Conservation (phyloP, 2,888 invertebrate species). For the Parnassius smintheus region DNA sequence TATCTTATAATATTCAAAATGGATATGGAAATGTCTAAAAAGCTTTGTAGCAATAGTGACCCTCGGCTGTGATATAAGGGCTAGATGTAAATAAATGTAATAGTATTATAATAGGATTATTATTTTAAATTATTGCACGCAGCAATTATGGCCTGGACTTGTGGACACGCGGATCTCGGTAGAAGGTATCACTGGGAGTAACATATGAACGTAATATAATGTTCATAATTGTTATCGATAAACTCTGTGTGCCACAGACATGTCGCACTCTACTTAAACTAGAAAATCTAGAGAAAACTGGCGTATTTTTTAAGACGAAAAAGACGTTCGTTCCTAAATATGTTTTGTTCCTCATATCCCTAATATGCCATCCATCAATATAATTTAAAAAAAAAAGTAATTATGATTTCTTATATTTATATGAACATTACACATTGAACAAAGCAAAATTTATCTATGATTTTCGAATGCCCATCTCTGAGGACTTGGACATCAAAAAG, state of each 20-base stretch:
- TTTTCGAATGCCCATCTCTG: too few relatives aligned
- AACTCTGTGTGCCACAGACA: conserved; percentile 38
- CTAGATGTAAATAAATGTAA: conserved; percentile 45
- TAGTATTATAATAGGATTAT: conserved; percentile 53
- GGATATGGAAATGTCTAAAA: conserved; percentile 76
- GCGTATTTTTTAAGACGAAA: background rate
- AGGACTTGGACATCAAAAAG: too few relatives aligned
- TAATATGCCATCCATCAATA: too few relatives aligned
- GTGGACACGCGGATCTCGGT: conserved; percentile 83
- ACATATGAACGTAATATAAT: conserved; percentile 61
- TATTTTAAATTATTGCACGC: conserved; percentile 74
- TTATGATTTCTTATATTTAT: too few relatives aligned
- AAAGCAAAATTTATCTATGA: too few relatives aligned
- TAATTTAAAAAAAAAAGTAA: too few relatives aligned
- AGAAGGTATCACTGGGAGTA: conserved; percentile 83
- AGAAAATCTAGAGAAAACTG: conserved; percentile 7
- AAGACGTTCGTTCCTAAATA: too few relatives aligned
- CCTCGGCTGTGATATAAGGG: conserved; percentile 76
- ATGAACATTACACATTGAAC: too few relatives aligned
- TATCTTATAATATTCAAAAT: conserved; percentile 76
- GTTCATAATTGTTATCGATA: conserved; percentile 26
- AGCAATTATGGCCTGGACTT: conserved; percentile 80
- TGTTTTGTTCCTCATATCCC: too few relatives aligned
- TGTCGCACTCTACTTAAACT: background rate
- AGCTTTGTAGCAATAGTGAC: conserved; percentile 69